Percentiles rank a stretch among this genome's conserved stretches.
phyloP scores from a whole-genome alignment of 2,888 invertebrate species.

The Melanostoma mellinum region DNA sequence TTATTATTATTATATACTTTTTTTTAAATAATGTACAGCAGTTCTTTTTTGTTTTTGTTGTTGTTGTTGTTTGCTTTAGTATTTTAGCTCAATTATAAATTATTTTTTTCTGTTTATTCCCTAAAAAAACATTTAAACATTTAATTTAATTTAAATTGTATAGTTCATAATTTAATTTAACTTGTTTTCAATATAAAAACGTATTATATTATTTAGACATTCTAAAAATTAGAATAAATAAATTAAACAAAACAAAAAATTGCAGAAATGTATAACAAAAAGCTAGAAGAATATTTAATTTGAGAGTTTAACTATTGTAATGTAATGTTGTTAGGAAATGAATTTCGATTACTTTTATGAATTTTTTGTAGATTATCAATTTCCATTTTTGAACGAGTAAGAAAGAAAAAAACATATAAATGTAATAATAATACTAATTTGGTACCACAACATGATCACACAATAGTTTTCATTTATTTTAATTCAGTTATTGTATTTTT shows the following conservation, averaged over 20 bases:
- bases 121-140: constrained; percentile 33
- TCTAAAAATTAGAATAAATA: constrained; percentile 69
- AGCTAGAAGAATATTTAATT: constrained; percentile 16
- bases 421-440: constrained; percentile 71
- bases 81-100: constrained; percentile 16
- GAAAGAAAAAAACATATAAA: constrained; percentile 46
- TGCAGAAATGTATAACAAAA: constrained; percentile 31
- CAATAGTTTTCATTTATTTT: constrained; percentile 62
- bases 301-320: constrained; percentile 51
- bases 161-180: constrained; percentile 42
- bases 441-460: constrained; percentile 72
- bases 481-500: constrained; percentile 23
- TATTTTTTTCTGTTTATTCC: constrained; percentile 58
- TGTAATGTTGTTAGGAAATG: constrained; percentile 13
- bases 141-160: constrained; percentile 69
- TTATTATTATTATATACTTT: constrained; percentile 70
- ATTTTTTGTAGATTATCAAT: constrained; percentile 15
- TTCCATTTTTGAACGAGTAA: constrained; percentile 23
- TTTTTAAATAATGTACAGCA: constrained; percentile 66
- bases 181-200: constrained; percentile 70
- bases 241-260: constrained; percentile 64
- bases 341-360: constrained; percentile 21
- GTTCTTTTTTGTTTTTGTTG: constrained; percentile 70
- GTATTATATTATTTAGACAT: constrained; percentile 50
- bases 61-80: constrained; percentile 36